Conservation (phyloP, 1,140 invertebrate genomes). For the Monochamus saltuarius region DNA sequence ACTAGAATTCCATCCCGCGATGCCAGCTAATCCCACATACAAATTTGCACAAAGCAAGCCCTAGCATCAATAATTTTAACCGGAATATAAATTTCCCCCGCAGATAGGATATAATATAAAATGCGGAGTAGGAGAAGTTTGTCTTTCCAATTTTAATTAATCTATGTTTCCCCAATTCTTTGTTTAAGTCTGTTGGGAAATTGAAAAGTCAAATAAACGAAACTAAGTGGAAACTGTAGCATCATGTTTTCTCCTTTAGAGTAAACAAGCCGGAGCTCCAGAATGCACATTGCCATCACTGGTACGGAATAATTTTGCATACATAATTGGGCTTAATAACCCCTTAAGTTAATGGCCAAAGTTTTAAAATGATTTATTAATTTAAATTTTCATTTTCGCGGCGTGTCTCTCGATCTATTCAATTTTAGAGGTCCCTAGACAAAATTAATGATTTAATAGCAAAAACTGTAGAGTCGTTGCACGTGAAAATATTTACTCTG, state of each 20-base stretch:
- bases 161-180: conserved; percentile 12
- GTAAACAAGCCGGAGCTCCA: conserved; percentile 2
- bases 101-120: conserved; percentile 4
- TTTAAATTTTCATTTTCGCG: conserved; percentile 25
- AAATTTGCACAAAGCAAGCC: conserved; percentile 5
- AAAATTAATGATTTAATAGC: too few relatives aligned
- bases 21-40: not conserved
- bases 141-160: conserved; percentile 18
- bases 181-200: conserved; percentile 14
- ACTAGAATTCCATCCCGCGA: too few relatives aligned
- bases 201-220: conserved; percentile 28
- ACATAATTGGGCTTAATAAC: conserved; percentile 28
- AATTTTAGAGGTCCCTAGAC: too few relatives aligned
- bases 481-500: too few relatives aligned
- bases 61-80: not conserved
- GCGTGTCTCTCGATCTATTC: too few relatives aligned
- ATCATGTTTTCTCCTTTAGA: conserved; percentile 7
- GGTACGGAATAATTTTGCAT: conserved; percentile 35
- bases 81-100: conserved; percentile 1
- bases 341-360: conserved; percentile 31
- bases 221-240: conserved; percentile 14
- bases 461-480: too few relatives aligned
- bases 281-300: conserved; percentile 21
- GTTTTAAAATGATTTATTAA: conserved; percentile 36
- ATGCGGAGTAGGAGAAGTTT: conserved; percentile 1